phyloP scores from a whole-genome alignment of 2,113 vertebrate genomes.

The Colinus virginianus region DNA sequence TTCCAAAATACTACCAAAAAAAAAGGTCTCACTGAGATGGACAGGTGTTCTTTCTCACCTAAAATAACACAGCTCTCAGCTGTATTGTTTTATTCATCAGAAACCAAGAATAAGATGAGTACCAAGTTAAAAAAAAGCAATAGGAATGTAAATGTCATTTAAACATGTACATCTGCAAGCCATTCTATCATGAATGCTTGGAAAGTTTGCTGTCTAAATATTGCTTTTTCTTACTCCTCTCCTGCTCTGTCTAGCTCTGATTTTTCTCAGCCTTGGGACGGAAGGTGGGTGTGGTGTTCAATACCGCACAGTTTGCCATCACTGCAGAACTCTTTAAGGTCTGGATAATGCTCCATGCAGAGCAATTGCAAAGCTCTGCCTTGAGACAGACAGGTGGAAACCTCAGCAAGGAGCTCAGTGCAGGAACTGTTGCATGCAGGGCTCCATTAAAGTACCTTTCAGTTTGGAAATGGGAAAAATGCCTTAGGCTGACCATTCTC shows the following conservation, averaged over 20 bases:
- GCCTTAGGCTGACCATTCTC: constrained; percentile 61
- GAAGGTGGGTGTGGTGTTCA: constrained; percentile 25
- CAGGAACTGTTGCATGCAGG: constrained; percentile 59
- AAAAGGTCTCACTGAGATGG: constrained; percentile 8
- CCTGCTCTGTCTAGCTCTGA: constrained; percentile 57
- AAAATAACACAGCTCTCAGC: constrained; percentile 18
- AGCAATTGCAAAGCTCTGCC: constrained; percentile 26
- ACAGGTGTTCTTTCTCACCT: constrained; percentile 61
- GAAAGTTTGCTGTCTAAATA: constrained; percentile 76
- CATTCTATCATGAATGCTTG: constrained; percentile 74
- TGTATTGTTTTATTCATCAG: constrained; percentile 56
- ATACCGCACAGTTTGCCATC: background rate
- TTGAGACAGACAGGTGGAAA: constrained; percentile 75
- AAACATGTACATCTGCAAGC: constrained; percentile 79
- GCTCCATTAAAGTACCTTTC: constrained; percentile 63
- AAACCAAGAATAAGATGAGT: constrained; percentile 61
- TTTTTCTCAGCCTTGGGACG: constrained; percentile 62
- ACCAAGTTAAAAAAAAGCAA: constrained; percentile 77
- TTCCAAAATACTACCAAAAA: background rate
- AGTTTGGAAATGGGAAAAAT: constrained; percentile 75
- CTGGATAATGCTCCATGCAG: background rate
- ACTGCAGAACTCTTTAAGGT: constrained; percentile 33
- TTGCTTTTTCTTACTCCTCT: constrained; percentile 62
- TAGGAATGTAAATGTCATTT: constrained; percentile 70
- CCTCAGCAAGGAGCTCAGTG: constrained; percentile 51